These are phyloP conservation scores for Sitophilus oryzae DNA, from an alignment of 1,140 invertebrate species.

Conservation along the genomic window DNA sequence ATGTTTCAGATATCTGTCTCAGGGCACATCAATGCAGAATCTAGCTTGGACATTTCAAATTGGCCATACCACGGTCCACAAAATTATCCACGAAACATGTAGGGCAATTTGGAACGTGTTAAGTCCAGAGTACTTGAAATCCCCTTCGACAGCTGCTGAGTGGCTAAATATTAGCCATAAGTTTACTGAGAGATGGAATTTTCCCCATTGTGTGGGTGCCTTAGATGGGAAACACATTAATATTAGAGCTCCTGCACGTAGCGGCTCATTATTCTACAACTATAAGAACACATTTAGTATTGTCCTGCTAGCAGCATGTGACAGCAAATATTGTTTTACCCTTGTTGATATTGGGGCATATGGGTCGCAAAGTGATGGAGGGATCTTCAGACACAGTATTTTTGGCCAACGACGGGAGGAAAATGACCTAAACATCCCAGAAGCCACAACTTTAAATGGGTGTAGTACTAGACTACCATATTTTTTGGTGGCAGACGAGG, in stretches of 20 bases:
- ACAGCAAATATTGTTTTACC: conserved; percentile 43
- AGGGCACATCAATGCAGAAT: conserved; percentile 12
- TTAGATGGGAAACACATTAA: conserved; percentile 29
- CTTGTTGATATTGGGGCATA: conserved; percentile 42
- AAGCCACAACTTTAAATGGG: not conserved
- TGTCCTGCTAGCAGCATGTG: conserved; percentile 43
- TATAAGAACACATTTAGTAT: conserved; percentile 45
- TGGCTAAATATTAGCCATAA: conserved; percentile 17
- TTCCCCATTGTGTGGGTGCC: too few relatives aligned
- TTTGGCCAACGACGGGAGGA: conserved; percentile 14
- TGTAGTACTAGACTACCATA: not conserved
- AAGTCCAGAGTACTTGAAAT: conserved; percentile 4
- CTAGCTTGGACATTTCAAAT: conserved; percentile 13
- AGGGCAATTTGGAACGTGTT: conserved; percentile 34
- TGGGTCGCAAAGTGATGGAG: conserved; percentile 39
- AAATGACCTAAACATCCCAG: conserved; percentile 16
- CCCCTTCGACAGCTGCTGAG: conserved; percentile 9
- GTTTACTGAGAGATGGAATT: conserved; percentile 23
- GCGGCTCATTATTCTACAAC: conserved; percentile 32
- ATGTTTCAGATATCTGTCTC: conserved; percentile 17
- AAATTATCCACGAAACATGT: conserved; percentile 30
- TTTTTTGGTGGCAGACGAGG: conserved; percentile 27
- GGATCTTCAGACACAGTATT: conserved; percentile 16
- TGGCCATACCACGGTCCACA: conserved; percentile 14
- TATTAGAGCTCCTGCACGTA: conserved; percentile 13